Evolutionary conservation across 2,113 vertebrate genomes (phyloP).

Genomic region (Calidris pygmaea): DNA sequence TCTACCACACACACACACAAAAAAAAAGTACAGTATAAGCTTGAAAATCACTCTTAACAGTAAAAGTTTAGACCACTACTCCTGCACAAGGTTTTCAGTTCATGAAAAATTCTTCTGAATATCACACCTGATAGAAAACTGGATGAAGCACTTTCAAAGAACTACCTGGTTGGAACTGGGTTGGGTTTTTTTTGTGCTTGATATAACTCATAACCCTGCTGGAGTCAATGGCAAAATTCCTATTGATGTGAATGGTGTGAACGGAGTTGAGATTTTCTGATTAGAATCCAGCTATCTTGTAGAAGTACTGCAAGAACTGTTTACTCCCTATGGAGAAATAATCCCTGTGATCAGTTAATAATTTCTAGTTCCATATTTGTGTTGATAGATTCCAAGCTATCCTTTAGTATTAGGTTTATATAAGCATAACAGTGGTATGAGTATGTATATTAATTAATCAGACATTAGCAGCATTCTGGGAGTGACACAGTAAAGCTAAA

Average conservation of each 20-base stretch:
- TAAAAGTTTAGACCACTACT: not conserved
- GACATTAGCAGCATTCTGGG: not conserved
- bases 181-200: not conserved
- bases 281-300: not conserved
- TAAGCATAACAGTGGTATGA: not conserved
- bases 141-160: not conserved
- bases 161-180: not conserved
- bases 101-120: not conserved
- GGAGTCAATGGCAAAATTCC: not conserved
- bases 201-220: not conserved
- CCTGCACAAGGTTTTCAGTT: not conserved
- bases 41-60: not conserved
- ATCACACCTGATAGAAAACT: not conserved
- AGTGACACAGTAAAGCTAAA: not conserved
- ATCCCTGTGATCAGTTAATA: not conserved
- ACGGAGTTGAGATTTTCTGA: not conserved
- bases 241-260: not conserved
- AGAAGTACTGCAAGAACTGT: not conserved
- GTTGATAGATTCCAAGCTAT: not conserved
- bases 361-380: not conserved
- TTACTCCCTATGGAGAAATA: not conserved
- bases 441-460: not conserved
- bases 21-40: not conserved
- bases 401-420: not conserved
- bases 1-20: too few species aligned